Evolutionary conservation across 2,888 invertebrate genomes (phyloP).

Genomic region (Mellilla xanthometata): DNA sequence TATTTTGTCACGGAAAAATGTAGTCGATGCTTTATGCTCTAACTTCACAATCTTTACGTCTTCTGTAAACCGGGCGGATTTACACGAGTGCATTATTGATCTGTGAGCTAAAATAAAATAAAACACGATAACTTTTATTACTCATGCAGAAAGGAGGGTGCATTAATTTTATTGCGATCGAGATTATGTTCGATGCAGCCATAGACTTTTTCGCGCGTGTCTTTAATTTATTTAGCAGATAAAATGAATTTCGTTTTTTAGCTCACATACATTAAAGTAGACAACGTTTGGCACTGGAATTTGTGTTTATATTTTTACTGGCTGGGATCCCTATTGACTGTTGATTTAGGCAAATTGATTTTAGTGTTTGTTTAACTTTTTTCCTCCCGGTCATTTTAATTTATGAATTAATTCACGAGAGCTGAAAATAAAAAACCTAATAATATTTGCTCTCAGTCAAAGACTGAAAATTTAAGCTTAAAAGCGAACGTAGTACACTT

Average conservation of each 20-base stretch:
- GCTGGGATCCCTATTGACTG: too few species aligned
- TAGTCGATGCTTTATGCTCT: conserved; percentile 3
- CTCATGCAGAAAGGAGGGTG: conserved; percentile 13
- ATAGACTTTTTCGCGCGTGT: conserved; percentile 12
- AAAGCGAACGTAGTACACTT: too few species aligned
- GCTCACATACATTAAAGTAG: conserved; percentile 2
- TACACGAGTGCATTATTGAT: conserved; percentile 14
- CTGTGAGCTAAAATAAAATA: conserved; percentile 14
- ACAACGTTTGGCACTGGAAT: neutral
- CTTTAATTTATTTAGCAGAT: conserved; percentile 17
- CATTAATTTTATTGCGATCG: conserved; percentile 19
- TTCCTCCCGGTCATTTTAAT: too few species aligned
- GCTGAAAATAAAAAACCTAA: too few species aligned
- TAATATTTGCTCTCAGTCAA: too few species aligned
- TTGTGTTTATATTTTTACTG: neutral
- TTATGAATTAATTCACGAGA: too few species aligned
- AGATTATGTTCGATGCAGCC: conserved; percentile 12
- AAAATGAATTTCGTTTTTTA: conserved; percentile 13
- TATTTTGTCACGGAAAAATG: conserved; percentile 16
- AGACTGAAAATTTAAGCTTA: too few species aligned
- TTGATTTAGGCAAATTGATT: too few species aligned
- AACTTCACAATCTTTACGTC: neutral
- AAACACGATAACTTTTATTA: conserved; percentile 9
- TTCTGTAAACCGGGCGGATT: neutral
- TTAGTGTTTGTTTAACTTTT: too few species aligned